A percentile compares a stretch with the other conserved stretches of the same genome.
These are phyloP conservation scores for Halichoeres trimaculatus DNA, from an alignment of 2,113 vertebrate species.

Conservation along the genomic window DNA sequence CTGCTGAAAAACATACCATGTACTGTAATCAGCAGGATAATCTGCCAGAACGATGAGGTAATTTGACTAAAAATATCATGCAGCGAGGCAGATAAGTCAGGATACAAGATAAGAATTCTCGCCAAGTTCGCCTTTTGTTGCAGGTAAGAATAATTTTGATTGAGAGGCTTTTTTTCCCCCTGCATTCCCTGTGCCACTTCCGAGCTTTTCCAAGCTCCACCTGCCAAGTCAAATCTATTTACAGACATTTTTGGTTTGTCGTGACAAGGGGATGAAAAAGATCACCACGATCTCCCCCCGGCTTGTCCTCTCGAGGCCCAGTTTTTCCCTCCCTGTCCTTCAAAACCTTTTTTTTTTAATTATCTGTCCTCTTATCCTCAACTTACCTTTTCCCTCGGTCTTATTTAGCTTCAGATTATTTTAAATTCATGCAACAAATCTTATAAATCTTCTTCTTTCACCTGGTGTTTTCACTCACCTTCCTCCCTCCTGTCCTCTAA, in stretches of 20 bases:
- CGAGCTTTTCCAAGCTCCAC: background rate
- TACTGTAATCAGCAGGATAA: background rate
- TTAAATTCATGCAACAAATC: too few relatives aligned
- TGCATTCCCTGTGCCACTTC: background rate
- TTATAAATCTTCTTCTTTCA: background rate
- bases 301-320: background rate
- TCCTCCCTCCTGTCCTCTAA: background rate
- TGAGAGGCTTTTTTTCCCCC: background rate
- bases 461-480: background rate
- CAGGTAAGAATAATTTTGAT: slow-evolving; percentile 5
- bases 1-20: background rate
- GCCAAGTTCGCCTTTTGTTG: slow-evolving; percentile 16
- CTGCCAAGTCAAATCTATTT: slow-evolving; percentile 30
- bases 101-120: slow-evolving; percentile 4
- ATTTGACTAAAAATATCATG: slow-evolving; percentile 13
- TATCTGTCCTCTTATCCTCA: background rate
- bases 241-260: slow-evolving; percentile 5
- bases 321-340: background rate
- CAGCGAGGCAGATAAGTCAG: background rate
- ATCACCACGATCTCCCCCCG: background rate
- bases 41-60: background rate
- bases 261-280: background rate
- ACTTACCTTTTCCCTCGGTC: background rate
- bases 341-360: background rate
- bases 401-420: too few relatives aligned